Evolutionary conservation across 1,140 invertebrate genomes (phyloP), one percentile per base, ranked within the genome.

Genomic region (Phymorhynchus buccinoides): DNA sequence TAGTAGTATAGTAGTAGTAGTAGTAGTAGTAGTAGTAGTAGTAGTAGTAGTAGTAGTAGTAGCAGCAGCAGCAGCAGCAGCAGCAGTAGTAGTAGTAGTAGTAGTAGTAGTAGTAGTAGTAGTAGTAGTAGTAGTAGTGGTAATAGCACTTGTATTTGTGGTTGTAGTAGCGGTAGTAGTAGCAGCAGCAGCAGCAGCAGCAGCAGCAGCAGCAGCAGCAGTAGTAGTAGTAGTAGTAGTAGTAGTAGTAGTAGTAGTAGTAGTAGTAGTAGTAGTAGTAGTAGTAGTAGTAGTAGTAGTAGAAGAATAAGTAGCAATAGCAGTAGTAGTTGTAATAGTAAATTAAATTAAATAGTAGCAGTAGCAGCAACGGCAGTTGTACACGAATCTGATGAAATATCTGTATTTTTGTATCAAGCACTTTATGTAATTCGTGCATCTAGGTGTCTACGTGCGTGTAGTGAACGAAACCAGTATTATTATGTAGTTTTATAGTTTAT

Each of bases 141-240:
- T 62, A 83, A n/a, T 73, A 73, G 3, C 6, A 73, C n/a, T 27
- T 9, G 68, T 27, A 73, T 7, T 27, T 9, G 27, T 27, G 27
- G 68, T 12, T 73, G 27, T 27, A 27, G 27, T 73, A 73, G 71
- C 37, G n/a, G 71, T 73, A 3, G 0, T 1, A 27, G 27, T 27
- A 73, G 71, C 37, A 73, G 27, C 12, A 73, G 27, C n/a, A 73
- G 71, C 37, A 73, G 71, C 32, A 77, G 83, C 44, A 66, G 84
- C 32, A 84, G 66, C 75, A 84, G 68, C 78, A 84, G 3, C 78
- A 84, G 83, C 32, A 77, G 68, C 52, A 79, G 37, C 44, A 84
- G 48, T 84, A 84, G 83, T 78, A 84, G 83, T 79, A 83, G 79
- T 83, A 84, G 83, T 79, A 79, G 83, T 52, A 84, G 83, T 78